Conservation (phyloP, 2,888 invertebrate genomes). For the Hypomecis punctinalis region DNA sequence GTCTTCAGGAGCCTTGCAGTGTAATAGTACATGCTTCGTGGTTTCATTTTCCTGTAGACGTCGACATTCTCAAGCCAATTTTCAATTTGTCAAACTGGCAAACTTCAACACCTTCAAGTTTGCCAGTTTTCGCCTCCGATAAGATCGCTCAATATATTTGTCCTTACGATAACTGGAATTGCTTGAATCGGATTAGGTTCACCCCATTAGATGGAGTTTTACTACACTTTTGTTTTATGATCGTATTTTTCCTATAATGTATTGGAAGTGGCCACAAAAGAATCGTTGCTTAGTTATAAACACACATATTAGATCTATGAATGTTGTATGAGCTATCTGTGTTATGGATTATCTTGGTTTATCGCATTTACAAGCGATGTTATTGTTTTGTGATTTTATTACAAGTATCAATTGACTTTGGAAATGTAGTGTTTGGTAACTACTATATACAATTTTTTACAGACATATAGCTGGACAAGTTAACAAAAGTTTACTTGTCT, state of each 20-base stretch:
- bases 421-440: no score
- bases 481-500: no score
- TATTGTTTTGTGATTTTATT: neutral
- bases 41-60: no score
- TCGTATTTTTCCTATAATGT: slow-evolving; percentile 73
- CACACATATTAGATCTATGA: slow-evolving; percentile 44
- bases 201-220: slow-evolving; percentile 74
- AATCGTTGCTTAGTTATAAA: slow-evolving; percentile 50
- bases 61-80: neutral
- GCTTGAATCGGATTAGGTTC: slow-evolving; percentile 70
- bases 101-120: slow-evolving; percentile 43
- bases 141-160: slow-evolving; percentile 71
- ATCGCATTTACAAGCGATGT: slow-evolving; percentile 5
- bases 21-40: no score
- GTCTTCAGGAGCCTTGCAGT: no score
- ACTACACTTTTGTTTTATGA: slow-evolving; percentile 78
- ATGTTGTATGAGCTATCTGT: slow-evolving; percentile 27
- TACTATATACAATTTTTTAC: no score
- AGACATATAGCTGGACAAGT: no score
- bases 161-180: slow-evolving; percentile 66
- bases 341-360: slow-evolving; percentile 9
- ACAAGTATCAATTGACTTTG: neutral
- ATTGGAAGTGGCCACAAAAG: slow-evolving; percentile 68
- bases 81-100: no score
- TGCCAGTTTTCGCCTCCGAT: slow-evolving; percentile 59